Evolutionary conservation across 2,888 invertebrate genomes (phyloP), one percentile per base, ranked within the genome.

Genomic region (Trachelus tabidus): DNA sequence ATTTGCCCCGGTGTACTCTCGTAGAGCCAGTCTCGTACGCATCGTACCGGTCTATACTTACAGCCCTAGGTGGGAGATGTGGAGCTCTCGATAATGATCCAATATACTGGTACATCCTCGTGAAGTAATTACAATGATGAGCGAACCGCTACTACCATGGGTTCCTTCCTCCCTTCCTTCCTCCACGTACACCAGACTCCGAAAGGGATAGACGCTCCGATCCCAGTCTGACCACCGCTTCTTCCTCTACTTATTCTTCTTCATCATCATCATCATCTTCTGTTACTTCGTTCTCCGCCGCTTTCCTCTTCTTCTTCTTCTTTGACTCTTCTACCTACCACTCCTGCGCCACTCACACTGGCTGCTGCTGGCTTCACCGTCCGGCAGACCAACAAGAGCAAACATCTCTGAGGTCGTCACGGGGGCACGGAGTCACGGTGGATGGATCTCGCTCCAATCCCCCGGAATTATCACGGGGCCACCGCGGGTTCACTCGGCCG

Each of bases 101-200:
- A 90, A 90, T 90, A 89, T 90, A 88, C 88, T 87, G 87, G 88
- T 88, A 90, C 90, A 90, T 90, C 90, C 87, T 89, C 84, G 88
- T 85, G 86, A 90, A 90, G 90, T 90, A 90, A 90, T 90, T 90
- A 90, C 89, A 90, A 90, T 90, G 90, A 90, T 89, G 89, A 89
- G 89, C 88, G 86, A 90, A 88, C 86, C 87, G 90, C 90, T 90
- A 83, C 85, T 81, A 90, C 87, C 87, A 87, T 83, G 84, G 83
- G 81, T 74, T 23, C 74, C 74, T 68, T 34, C 34, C 31, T 33
- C 68, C 31, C 82, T 73, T 77, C 77, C 81, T 79, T 73, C 77
- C 73, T 76, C 73, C 76, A 79, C 84, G 86, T 87, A 80, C 86
- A 83, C 87, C 83, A 81, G 85, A 85, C 9, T 23, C 23, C 15